Base-by-base conservation (phyloP, 2,888 invertebrate genomes). In the Cheilosia pagana region DNA sequence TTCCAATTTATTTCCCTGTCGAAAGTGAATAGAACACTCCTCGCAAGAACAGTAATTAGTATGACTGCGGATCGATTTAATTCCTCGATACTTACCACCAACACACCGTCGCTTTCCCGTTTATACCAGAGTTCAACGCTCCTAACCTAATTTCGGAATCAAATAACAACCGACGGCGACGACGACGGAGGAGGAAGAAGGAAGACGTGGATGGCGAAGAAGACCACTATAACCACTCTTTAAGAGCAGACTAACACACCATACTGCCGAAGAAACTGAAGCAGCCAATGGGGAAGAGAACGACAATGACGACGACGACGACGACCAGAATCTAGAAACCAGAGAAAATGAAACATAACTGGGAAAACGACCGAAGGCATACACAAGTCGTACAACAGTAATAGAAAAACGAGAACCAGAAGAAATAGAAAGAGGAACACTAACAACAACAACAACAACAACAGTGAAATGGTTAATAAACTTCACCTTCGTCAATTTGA, bases 111-210 rank as follows among this genome's bases (percentile, higher is more conserved):
- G 74, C 78, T 75, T 79, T 75, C 74, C 74, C 74, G 60, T 74
- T 78, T 57, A 55, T 39, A 87, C 79, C 87, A 88, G 75, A 90
- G 90, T 90, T 90, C 90, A 89, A 89, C 90, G 90, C 89, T 89
- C 90, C 90, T 90, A 90, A 90, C 90, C 90, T 90, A 90, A 90
- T 90, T 90, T 90, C 88, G 87, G 88, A 89, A 90, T 90, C 89
- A 89, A 87, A 87, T 89, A 89, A 89, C 89, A 83, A 82, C n/a
- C 53, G 53, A 52, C 55, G 25, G 23, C 12, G 35, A 35, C 35
- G 35, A 35, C 35, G 35, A 35, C 35, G 35, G 12, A 3, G 35
- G 35, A 35, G 12, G 12, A 35, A 35, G 35, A 35, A 50, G 21
- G 53, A 74, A 81, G 70, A 72, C 74, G 76, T 67, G 50, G 76